Conservation (phyloP, 2,797 vertebrate genomes). For the Rachycentron canadum region DNA sequence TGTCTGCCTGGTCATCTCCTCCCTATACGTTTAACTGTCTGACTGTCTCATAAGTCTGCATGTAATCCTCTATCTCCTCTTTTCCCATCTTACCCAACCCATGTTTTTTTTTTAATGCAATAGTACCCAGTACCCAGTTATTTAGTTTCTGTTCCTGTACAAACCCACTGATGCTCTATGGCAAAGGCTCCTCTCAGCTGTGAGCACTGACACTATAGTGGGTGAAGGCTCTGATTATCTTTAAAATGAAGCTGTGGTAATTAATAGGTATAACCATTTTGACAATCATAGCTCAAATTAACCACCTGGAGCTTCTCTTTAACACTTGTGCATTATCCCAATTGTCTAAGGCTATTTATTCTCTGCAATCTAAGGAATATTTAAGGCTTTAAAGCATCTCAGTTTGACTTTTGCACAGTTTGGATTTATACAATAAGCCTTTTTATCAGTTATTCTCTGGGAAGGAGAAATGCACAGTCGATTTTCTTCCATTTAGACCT, state of each 20-base stretch:
- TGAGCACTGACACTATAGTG: conserved; percentile 12
- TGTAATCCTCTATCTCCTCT: conserved; percentile 15
- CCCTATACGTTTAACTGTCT: conserved; percentile 26
- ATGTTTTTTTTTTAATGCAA: conserved; percentile 2
- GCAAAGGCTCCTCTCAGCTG: conserved; percentile 10
- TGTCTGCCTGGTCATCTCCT: conserved; percentile 52
- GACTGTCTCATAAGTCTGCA: conserved; percentile 31
- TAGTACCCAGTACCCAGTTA: conserved; percentile 3
- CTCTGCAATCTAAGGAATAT: neutral
- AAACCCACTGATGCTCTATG: conserved; percentile 4
- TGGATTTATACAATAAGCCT: neutral
- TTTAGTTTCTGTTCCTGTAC: conserved; percentile 6
- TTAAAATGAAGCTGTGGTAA: conserved; percentile 3
- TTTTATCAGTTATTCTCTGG: neutral
- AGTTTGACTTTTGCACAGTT: neutral
- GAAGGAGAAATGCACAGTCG: neutral
- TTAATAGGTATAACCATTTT: conserved; percentile 18
- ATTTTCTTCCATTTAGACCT: neutral
- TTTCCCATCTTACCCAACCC: neutral
- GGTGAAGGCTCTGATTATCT: conserved; percentile 21
- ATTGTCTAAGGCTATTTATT: neutral
- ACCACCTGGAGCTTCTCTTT: neutral
- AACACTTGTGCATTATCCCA: neutral
- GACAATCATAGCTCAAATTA: neutral
- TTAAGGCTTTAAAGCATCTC: neutral